phyloP scores from a whole-genome alignment of 1,140 invertebrate species.

The Notospermus geniculatus region DNA sequence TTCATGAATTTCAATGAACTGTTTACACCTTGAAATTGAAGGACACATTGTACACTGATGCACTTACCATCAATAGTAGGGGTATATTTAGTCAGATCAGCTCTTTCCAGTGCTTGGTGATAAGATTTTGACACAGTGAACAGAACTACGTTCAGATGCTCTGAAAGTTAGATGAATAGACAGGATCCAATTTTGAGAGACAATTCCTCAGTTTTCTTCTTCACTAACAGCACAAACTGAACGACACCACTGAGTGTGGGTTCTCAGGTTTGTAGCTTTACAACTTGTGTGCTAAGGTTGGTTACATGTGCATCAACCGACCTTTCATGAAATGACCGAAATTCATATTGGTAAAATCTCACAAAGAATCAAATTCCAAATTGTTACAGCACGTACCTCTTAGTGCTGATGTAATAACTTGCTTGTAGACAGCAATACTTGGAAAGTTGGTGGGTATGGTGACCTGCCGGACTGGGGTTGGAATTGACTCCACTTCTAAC shows the following conservation, averaged over 20 bases:
- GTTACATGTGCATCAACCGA: no score
- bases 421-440: constrained; percentile 29
- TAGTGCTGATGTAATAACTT: constrained; percentile 33
- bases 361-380: not conserved
- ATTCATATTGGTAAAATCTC: not conserved
- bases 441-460: constrained; percentile 32
- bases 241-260: no score
- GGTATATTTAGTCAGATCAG: constrained; percentile 26
- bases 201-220: no score
- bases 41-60: no score
- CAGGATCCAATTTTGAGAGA: not conserved
- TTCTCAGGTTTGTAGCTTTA: no score
- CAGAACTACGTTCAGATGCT: constrained; percentile 42
- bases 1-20: no score
- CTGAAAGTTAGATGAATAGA: constrained; percentile 25
- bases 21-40: no score
- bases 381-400: no score
- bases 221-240: not conserved
- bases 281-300: no score
- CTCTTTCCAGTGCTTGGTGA: constrained; percentile 32
- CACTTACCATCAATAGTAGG: constrained; percentile 8
- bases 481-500: constrained; percentile 25
- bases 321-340: not conserved
- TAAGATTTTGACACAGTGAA: constrained; percentile 34
- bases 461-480: constrained; percentile 24